A percentile compares a stretch with the other conserved stretches of the same genome.
These are phyloP conservation scores for Zygogramma bicolorata DNA, from an alignment of 2,888 invertebrate species.

Conservation along the genomic window DNA sequence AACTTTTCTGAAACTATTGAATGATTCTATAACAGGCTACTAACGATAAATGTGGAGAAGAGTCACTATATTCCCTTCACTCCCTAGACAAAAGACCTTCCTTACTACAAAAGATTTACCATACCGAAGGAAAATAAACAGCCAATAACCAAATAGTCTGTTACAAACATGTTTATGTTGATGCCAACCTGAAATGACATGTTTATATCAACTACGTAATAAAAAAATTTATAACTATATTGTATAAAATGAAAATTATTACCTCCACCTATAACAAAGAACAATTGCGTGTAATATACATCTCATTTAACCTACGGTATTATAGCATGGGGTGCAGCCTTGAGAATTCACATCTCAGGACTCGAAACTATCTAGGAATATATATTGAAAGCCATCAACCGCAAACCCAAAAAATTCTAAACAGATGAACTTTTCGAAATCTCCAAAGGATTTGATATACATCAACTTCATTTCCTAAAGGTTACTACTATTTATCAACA, in stretches of 20 bases:
- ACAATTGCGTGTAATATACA: neutral
- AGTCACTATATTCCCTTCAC: constrained; percentile 19
- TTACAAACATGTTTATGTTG: neutral
- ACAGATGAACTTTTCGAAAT: neutral
- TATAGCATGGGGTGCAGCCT: neutral
- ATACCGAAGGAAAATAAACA: neutral
- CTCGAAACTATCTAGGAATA: neutral
- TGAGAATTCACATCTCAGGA: neutral
- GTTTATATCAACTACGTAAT: too few species aligned
- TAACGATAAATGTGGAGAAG: constrained; percentile 20
- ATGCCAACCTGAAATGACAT: neutral
- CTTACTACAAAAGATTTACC: neutral
- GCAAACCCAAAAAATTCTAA: constrained; percentile 12
- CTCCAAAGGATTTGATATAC: neutral
- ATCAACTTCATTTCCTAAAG: constrained; percentile 6
- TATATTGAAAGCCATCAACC: neutral
- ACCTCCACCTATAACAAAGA: neutral
- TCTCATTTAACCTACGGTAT: neutral
- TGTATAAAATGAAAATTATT: too few species aligned
- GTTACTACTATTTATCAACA: neutral
- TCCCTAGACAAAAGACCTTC: constrained; percentile 1
- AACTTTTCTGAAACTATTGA: constrained; percentile 16
- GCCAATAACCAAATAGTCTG: neutral
- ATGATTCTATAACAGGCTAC: constrained; percentile 15
- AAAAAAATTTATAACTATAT: neutral